Conservation (phyloP, 1,140 invertebrate species). For the Ridgeia piscesae region DNA sequence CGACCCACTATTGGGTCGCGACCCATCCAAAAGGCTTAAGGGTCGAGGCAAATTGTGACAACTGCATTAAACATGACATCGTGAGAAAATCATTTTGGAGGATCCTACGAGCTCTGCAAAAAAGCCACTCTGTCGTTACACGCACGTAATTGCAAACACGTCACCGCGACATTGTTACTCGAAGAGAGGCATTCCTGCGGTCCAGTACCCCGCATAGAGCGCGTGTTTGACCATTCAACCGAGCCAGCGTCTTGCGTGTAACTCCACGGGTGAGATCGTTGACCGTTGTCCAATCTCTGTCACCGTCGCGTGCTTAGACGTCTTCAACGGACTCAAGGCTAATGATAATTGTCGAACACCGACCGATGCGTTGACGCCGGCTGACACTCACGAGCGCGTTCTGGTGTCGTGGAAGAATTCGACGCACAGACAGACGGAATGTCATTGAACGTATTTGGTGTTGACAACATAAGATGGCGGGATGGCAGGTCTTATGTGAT, state of each 20-base stretch:
- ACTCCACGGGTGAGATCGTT: not conserved
- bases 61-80: no score
- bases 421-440: no score
- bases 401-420: no score
- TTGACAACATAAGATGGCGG: no score
- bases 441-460: no score
- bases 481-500: no score
- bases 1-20: no score
- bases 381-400: not conserved
- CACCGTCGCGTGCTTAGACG: not conserved
- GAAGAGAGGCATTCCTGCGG: not conserved
- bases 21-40: no score
- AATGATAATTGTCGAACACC: not conserved
- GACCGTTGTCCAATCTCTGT: not conserved
- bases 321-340: not conserved
- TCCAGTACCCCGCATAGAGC: not conserved
- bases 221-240: not conserved
- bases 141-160: not conserved
- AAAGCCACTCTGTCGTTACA: not conserved
- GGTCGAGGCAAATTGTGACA: no score
- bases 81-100: no score
- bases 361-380: no score
- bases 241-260: not conserved
- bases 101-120: not conserved
- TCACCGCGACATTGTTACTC: not conserved